Percentiles rank a stretch among this genome's conserved stretches.
Conservation (phyloP, 2,888 invertebrate species). For the Dasysyrphus albostriatus region DNA sequence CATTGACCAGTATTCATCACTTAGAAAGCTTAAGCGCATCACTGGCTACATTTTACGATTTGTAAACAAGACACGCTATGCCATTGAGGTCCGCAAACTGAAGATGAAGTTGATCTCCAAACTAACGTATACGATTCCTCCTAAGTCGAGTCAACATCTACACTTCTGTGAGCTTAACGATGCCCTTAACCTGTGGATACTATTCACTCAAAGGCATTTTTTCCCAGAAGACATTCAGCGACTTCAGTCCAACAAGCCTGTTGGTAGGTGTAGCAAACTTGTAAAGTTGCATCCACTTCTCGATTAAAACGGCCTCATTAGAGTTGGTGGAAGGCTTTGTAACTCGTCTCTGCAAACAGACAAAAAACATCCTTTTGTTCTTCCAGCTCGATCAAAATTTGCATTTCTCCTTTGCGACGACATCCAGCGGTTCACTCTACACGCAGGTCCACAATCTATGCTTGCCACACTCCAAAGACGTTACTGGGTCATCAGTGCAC, state of each 20-base stretch:
- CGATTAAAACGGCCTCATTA: slow-evolving; percentile 37
- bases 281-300: slow-evolving; percentile 42
- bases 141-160: too few species aligned
- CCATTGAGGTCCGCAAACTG: too few species aligned
- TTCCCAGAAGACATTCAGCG: slow-evolving; percentile 20
- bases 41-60: slow-evolving; percentile 14
- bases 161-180: too few species aligned
- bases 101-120: too few species aligned
- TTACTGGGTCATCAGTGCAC: too few species aligned
- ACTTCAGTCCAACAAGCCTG: neutral
- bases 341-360: slow-evolving; percentile 10
- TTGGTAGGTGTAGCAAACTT: slow-evolving; percentile 19
- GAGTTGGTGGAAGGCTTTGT: slow-evolving; percentile 38
- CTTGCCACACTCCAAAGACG: too few species aligned
- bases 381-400: slow-evolving; percentile 7
- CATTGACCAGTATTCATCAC: slow-evolving; percentile 10
- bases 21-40: slow-evolving; percentile 20
- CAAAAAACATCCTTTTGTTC: slow-evolving; percentile 24
- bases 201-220: slow-evolving; percentile 3
- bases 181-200: slow-evolving; percentile 13
- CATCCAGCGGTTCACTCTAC: slow-evolving; percentile 5
- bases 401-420: slow-evolving; percentile 31
- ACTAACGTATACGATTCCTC: too few species aligned
- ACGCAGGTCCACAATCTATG: too few species aligned
- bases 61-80: neutral